Conservation (phyloP, 2,113 vertebrate species). For the Propithecus coquereli region DNA sequence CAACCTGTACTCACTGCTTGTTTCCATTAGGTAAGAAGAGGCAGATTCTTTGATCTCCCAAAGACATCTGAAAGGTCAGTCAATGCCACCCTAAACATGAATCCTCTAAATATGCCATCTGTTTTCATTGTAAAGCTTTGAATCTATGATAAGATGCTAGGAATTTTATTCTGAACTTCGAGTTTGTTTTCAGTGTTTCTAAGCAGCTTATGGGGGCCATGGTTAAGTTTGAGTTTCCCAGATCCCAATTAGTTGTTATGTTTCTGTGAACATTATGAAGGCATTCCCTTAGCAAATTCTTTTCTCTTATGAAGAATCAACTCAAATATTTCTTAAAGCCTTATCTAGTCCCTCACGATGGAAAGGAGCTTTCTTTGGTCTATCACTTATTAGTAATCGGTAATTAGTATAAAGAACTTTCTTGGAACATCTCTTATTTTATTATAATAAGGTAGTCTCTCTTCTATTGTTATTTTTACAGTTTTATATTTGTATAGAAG, state of each 20-base stretch:
- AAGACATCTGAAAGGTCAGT: neutral
- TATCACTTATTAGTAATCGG: neutral
- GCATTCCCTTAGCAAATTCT: neutral
- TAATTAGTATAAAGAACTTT: neutral
- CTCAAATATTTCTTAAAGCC: neutral
- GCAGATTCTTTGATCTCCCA: neutral
- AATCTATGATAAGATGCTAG: neutral
- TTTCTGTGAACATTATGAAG: neutral
- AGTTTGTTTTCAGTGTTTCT: neutral
- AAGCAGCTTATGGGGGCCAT: neutral
- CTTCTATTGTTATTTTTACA: neutral
- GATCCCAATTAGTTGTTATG: neutral
- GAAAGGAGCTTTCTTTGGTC: neutral
- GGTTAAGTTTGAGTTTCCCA: neutral
- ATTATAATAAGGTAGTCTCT: neutral
- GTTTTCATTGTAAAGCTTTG: neutral
- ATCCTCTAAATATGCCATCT: neutral
- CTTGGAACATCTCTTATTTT: neutral
- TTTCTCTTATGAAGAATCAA: neutral
- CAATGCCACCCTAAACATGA: neutral
- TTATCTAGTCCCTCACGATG: neutral
- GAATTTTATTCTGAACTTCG: neutral
- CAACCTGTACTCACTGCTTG: neutral
- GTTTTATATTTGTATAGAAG: neutral
- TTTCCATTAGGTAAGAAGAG: neutral